Evolutionary conservation across 92 coral and sea anemone genomes (phyloP).

Genomic region (Epizoanthus ramosus): DNA sequence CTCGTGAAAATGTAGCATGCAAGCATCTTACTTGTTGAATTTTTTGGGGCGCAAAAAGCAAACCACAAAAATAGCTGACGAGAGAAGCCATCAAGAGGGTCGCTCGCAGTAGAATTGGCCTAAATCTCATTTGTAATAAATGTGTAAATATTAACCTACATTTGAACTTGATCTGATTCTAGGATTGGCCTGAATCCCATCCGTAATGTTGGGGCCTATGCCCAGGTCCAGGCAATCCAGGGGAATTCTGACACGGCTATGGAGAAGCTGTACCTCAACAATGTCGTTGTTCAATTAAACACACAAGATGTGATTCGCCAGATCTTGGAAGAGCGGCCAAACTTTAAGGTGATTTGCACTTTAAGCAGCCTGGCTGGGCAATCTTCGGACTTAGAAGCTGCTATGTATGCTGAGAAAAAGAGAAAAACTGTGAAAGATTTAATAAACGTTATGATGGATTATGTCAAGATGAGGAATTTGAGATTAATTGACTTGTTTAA

Average conservation of each 20-base stretch:
- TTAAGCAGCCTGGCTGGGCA: slow-evolving; percentile 66
- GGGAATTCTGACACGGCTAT: slow-evolving; percentile 73
- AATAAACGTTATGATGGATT: slow-evolving; percentile 69
- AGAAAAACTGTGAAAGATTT: slow-evolving; percentile 63
- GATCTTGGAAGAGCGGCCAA: slow-evolving; percentile 65
- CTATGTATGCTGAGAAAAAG: slow-evolving; percentile 38
- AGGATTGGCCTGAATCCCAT: slow-evolving; percentile 86
- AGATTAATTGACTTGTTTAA: slow-evolving; percentile 88
- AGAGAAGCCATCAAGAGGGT: too few relatives aligned
- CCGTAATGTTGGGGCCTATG: slow-evolving; percentile 75
- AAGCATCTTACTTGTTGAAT: too few relatives aligned
- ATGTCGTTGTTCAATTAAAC: slow-evolving; percentile 77
- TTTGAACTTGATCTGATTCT: background rate
- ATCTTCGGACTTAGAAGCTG: slow-evolving; percentile 49
- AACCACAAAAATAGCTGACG: too few relatives aligned
- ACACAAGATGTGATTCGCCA: slow-evolving; percentile 69
- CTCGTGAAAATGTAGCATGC: too few relatives aligned
- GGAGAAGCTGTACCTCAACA: slow-evolving; percentile 73
- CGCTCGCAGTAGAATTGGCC: too few relatives aligned
- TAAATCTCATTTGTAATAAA: too few relatives aligned
- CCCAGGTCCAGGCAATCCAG: slow-evolving; percentile 74
- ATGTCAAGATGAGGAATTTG: slow-evolving; percentile 81
- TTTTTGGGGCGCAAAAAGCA: too few relatives aligned
- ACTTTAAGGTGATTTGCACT: slow-evolving; percentile 70
- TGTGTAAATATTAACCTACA: background rate